Evolutionary conservation across 1,140 invertebrate genomes (phyloP).

Genomic region (Zaprionus taronus): DNA sequence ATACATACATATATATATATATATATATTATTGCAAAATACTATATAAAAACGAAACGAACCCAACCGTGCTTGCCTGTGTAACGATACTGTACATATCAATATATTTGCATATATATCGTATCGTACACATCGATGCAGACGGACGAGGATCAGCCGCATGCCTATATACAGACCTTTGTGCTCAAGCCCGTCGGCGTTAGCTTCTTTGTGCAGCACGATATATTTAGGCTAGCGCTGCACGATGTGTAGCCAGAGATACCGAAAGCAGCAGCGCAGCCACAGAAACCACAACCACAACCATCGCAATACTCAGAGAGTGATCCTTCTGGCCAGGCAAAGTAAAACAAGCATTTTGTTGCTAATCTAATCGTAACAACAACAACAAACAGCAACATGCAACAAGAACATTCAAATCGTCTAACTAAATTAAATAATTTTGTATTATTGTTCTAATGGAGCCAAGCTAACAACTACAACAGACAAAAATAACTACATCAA

Average conservation of each 20-base stretch:
- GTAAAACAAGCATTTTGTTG: conserved; percentile 32
- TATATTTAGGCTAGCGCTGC: conserved; percentile 94
- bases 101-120: conserved; percentile 16
- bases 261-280: conserved; percentile 28
- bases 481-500: background rate
- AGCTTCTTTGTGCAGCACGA: conserved; percentile 96
- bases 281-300: conserved; percentile 3
- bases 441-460: conserved; percentile 33
- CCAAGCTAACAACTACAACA: conserved; percentile 27
- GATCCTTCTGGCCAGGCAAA: conserved; percentile 33
- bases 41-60: background rate
- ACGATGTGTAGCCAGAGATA: conserved; percentile 86
- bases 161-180: conserved; percentile 95
- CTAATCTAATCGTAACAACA: conserved; percentile 2
- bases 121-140: conserved; percentile 75
- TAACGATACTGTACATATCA: background rate
- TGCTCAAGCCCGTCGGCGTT: conserved; percentile 93
- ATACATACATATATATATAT: too few species aligned
- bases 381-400: conserved; percentile 3
- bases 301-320: conserved; percentile 19
- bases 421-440: conserved; percentile 29
- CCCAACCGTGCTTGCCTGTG: background rate
- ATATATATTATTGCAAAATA: conserved; percentile 1
- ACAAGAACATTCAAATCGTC: conserved; percentile 15
- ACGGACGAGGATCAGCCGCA: conserved; percentile 96